These are phyloP conservation scores for Elegia similella DNA, from an alignment of 2,888 invertebrate genomes.

Conservation along the genomic window DNA sequence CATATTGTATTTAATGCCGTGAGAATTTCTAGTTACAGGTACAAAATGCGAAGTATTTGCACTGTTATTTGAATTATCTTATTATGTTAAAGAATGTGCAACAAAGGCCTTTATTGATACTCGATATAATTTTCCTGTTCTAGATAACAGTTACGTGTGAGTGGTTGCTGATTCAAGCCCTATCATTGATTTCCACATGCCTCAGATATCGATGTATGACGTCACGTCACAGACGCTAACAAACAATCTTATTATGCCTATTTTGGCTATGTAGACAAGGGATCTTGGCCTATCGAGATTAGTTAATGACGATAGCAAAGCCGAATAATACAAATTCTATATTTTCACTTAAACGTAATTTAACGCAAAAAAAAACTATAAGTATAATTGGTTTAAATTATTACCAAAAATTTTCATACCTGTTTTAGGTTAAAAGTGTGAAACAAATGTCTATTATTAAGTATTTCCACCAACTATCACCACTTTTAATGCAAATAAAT, in stretches of 20 bases:
- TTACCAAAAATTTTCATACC: too few relatives aligned
- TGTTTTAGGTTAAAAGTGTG: too few relatives aligned
- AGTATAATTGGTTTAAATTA: too few relatives aligned
- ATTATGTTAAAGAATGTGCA: conserved; percentile 23
- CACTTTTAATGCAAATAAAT: too few relatives aligned
- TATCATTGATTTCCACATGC: conserved; percentile 31
- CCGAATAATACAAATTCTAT: too few relatives aligned
- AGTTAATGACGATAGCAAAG: background rate
- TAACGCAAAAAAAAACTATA: too few relatives aligned
- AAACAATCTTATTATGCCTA: background rate
- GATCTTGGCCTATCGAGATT: background rate
- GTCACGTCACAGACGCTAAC: conserved; percentile 15
- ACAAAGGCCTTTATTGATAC: conserved; percentile 27
- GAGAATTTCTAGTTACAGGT: too few relatives aligned
- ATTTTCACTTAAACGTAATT: too few relatives aligned
- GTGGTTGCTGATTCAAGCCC: conserved; percentile 33
- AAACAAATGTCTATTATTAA: too few relatives aligned
- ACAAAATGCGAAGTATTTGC: too few relatives aligned
- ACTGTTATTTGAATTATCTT: conserved; percentile 5
- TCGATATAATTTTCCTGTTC: conserved; percentile 35
- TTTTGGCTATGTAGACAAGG: background rate
- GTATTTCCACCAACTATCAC: too few relatives aligned
- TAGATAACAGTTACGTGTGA: conserved; percentile 33
- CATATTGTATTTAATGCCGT: too few relatives aligned
- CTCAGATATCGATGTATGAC: conserved; percentile 14